These are phyloP conservation scores for Emydocephalus ijimae DNA, from an alignment of 2,113 vertebrate species.

Conservation along the genomic window DNA sequence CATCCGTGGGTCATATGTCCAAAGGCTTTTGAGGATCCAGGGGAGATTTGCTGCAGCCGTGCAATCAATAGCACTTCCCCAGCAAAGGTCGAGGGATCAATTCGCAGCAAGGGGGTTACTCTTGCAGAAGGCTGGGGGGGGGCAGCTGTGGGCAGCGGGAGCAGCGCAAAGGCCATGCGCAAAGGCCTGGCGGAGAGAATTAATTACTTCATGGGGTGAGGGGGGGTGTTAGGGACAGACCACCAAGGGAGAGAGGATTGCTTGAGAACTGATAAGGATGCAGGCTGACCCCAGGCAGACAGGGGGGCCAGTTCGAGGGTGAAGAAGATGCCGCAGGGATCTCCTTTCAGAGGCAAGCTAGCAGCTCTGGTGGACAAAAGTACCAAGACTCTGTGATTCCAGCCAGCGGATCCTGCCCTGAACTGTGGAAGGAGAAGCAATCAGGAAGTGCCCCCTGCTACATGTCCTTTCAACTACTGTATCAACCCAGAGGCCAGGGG, in stretches of 20 bases:
- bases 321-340: too few species aligned
- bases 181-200: not conserved
- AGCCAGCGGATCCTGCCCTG: too few species aligned
- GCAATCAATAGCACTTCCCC: not conserved
- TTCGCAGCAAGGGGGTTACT: not conserved
- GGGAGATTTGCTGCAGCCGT: not conserved
- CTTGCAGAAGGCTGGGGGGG: not conserved
- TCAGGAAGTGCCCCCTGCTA: not conserved
- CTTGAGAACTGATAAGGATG: too few species aligned
- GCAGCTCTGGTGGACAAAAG: too few species aligned
- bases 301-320: too few species aligned
- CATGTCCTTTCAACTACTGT: not conserved
- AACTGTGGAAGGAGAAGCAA: too few species aligned
- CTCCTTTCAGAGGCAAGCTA: too few species aligned
- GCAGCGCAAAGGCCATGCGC: not conserved
- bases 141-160: too few species aligned
- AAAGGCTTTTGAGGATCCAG: not conserved
- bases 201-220: not conserved
- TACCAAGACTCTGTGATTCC: too few species aligned
- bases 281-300: too few species aligned
- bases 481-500: not conserved
- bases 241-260: too few species aligned
- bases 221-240: too few species aligned
- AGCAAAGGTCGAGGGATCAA: slow-evolving; percentile 1
- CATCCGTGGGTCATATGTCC: not conserved